These are phyloP conservation scores for Eilema sororculum DNA, from an alignment of 2,888 invertebrate genomes.

Conservation along the genomic window DNA sequence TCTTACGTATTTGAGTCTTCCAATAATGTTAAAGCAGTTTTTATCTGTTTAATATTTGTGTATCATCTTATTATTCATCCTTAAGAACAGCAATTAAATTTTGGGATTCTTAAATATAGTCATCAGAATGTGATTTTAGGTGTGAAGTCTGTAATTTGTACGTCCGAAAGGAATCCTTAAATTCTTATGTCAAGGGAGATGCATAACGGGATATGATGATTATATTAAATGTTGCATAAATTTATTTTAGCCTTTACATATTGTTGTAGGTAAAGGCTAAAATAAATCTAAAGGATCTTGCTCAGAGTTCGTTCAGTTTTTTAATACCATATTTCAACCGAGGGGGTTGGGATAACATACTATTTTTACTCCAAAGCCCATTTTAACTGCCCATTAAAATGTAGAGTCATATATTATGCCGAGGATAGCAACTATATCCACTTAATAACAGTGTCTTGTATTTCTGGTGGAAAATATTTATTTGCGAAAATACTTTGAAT, in stretches of 20 bases:
- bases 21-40: background rate
- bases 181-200: conserved; percentile 37
- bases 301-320: background rate
- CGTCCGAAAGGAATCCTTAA: conserved; percentile 28
- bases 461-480: conserved; percentile 8
- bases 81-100: conserved; percentile 51
- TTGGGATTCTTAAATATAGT: conserved; percentile 45
- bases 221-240: conserved; percentile 3
- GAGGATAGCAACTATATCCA: background rate
- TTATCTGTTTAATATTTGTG: conserved; percentile 12
- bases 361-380: background rate
- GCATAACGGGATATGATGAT: conserved; percentile 49
- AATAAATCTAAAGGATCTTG: background rate
- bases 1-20: background rate
- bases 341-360: too few species aligned
- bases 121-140: conserved; percentile 45
- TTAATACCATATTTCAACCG: background rate
- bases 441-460: background rate
- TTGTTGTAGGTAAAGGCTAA: too few species aligned
- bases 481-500: conserved; percentile 18
- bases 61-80: conserved; percentile 46
- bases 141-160: conserved; percentile 43
- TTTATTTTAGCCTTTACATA: conserved; percentile 4
- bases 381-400: background rate
- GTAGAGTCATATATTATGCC: too few species aligned